Evolutionary conservation across 2,113 vertebrate species (phyloP).

Genomic region (Callithrix jacchus): DNA sequence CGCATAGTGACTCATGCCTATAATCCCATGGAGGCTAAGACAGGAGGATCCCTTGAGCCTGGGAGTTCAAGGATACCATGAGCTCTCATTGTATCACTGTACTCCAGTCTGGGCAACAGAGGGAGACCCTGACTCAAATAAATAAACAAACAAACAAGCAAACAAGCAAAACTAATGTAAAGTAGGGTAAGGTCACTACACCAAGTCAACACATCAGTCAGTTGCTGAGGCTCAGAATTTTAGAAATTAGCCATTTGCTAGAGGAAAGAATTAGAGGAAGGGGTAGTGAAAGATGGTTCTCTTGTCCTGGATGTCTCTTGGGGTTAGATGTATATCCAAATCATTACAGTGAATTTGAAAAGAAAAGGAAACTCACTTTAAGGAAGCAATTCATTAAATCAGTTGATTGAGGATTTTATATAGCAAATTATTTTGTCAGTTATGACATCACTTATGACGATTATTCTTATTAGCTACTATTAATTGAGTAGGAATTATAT

Average conservation of each 20-base stretch:
- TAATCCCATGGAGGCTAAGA: too few relatives aligned
- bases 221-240: neutral
- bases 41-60: too few relatives aligned
- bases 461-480: conserved; percentile 24
- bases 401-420: neutral
- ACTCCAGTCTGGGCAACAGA: too few relatives aligned
- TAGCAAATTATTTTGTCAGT: conserved; percentile 18
- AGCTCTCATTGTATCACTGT: too few relatives aligned
- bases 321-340: neutral
- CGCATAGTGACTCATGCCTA: too few relatives aligned
- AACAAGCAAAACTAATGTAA: neutral
- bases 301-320: neutral
- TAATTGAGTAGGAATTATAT: neutral
- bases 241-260: neutral
- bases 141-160: too few relatives aligned
- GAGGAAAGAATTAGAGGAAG: neutral
- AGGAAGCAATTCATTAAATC: neutral
- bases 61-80: too few relatives aligned
- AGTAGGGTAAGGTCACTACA: neutral
- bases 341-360: neutral
- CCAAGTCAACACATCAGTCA: neutral
- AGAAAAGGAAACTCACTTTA: neutral
- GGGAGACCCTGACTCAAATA: too few relatives aligned
- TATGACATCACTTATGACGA: neutral
- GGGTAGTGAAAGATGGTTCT: neutral